Conservation (phyloP, 2,113 vertebrate genomes). For the Phyllostomus hastatus region DNA sequence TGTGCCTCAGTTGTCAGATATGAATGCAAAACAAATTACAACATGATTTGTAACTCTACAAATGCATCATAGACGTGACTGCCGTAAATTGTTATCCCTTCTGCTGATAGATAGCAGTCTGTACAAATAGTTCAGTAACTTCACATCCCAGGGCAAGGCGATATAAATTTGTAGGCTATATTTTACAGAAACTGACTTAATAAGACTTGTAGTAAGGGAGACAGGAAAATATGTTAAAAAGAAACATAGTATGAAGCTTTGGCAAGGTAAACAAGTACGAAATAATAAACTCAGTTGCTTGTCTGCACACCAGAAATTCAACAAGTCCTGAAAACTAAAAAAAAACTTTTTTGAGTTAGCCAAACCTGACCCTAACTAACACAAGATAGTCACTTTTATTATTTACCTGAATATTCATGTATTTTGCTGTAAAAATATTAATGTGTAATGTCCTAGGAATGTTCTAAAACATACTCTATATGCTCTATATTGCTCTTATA, state of each 20-base stretch:
- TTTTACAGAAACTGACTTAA: constrained; percentile 30
- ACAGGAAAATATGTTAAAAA: constrained; percentile 48
- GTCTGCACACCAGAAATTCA: background rate
- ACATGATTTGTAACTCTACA: background rate
- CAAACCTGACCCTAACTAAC: background rate
- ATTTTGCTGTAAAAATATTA: constrained; percentile 11
- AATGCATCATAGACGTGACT: background rate
- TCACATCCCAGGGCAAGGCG: background rate
- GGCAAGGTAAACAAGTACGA: constrained; percentile 3
- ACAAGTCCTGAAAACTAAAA: background rate
- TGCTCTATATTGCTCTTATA: background rate
- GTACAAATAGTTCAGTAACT: background rate
- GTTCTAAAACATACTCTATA: background rate
- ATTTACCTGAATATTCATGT: background rate
- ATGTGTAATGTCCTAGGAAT: background rate
- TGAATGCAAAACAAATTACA: background rate
- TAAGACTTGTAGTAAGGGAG: background rate
- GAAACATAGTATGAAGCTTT: constrained; percentile 40
- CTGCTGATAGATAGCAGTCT: background rate
- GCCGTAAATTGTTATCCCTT: background rate
- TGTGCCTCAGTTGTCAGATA: constrained; percentile 21
- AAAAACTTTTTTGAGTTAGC: background rate
- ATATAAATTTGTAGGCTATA: background rate
- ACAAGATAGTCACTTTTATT: background rate
- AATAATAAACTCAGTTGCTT: constrained; percentile 43